A percentile compares a stretch with the other conserved stretches of the same genome.
Evolutionary conservation across 2,888 invertebrate genomes (phyloP).

Genomic region (Scaptomyza parva): DNA sequence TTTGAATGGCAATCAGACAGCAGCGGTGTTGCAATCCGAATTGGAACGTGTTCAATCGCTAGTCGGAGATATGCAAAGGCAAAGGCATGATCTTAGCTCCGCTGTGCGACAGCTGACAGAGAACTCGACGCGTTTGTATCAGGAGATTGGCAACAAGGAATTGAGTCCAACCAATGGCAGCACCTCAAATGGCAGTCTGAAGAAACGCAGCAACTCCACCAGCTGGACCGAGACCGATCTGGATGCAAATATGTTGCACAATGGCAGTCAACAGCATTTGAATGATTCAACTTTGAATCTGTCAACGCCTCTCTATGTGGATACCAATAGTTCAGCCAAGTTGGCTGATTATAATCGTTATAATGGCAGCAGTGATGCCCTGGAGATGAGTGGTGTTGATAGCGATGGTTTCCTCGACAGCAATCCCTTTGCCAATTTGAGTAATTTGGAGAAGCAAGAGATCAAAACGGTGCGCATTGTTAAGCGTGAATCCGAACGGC

Average conservation of each 20-base stretch:
- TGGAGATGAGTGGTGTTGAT: constrained; percentile 84
- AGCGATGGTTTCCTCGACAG: constrained; percentile 84
- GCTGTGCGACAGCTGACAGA: constrained; percentile 94
- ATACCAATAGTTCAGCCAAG: constrained; percentile 85
- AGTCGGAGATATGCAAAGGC: constrained; percentile 93
- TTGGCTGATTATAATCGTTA: constrained; percentile 81
- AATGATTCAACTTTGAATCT: constrained; percentile 83
- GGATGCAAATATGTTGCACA: constrained; percentile 88
- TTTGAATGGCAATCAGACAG: constrained; percentile 85
- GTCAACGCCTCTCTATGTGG: constrained; percentile 89
- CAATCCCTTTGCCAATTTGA: constrained; percentile 86
- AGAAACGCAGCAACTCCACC: constrained; percentile 88
- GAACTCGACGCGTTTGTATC: constrained; percentile 89
- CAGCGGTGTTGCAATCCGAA: constrained; percentile 91
- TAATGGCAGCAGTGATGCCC: constrained; percentile 82
- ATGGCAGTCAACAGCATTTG: constrained; percentile 90
- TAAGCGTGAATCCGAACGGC: constrained; percentile 94
- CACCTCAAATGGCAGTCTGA: constrained; percentile 80
- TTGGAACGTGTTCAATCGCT: constrained; percentile 92
- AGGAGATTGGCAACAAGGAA: constrained; percentile 87
- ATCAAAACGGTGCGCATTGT: constrained; percentile 97
- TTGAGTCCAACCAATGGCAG: constrained; percentile 50
- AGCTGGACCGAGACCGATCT: constrained; percentile 95
- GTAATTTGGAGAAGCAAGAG: constrained; percentile 92
- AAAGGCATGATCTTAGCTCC: constrained; percentile 93